Percentiles rank a stretch among this genome's conserved stretches.
Conservation (phyloP, 2,888 invertebrate species). For the Ornithoptera priamus region DNA sequence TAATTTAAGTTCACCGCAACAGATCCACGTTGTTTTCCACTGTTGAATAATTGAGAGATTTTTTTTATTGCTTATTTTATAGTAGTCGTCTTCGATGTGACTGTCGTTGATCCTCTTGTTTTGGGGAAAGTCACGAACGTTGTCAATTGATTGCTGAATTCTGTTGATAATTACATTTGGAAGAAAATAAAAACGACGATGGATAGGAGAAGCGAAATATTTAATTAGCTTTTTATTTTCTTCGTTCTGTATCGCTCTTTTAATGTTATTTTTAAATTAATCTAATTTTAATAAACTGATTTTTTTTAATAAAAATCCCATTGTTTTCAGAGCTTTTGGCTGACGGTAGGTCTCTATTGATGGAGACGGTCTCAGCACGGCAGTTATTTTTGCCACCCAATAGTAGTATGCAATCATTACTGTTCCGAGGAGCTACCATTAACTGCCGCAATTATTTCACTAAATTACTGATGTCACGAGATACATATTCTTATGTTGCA, state of each 20-base stretch:
- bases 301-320: no score
- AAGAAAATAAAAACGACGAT: constrained; percentile 45
- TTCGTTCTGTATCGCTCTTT: constrained; percentile 5
- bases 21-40: constrained; percentile 36
- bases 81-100: constrained; percentile 55
- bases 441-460: no score
- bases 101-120: constrained; percentile 66
- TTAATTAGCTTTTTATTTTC: constrained; percentile 38
- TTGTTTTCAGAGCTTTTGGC: no score
- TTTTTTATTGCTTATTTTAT: constrained; percentile 55
- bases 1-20: constrained; percentile 35
- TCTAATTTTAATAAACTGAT: no score
- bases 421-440: no score
- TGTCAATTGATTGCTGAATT: constrained; percentile 55
- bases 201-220: constrained; percentile 33
- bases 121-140: constrained; percentile 71
- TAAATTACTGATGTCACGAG: no score
- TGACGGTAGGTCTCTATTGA: no score
- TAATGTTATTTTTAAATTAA: constrained; percentile 5
- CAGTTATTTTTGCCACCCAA: no score
- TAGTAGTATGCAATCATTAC: no score
- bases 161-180: constrained; percentile 55
- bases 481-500: no score
- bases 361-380: no score
- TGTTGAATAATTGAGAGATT: constrained; percentile 44